Conservation (phyloP, 2,888 invertebrate species). For the Lucinisca nassula region DNA sequence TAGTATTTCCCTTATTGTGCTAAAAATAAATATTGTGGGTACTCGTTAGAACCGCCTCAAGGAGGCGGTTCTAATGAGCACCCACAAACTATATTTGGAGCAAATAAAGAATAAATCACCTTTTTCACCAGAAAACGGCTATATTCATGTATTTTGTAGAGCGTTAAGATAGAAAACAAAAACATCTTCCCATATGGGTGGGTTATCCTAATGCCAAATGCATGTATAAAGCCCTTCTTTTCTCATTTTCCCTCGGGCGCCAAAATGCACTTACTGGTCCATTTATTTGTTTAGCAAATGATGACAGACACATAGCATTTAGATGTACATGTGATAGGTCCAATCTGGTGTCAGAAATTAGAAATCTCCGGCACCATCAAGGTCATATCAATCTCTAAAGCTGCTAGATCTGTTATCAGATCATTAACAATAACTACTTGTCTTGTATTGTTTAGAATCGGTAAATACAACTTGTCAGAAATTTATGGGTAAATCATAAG, state of each 20-base stretch:
- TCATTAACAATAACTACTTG: neutral
- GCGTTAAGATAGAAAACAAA: no score
- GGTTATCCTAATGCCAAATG: no score
- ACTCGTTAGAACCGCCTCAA: no score
- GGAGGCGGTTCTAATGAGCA: no score
- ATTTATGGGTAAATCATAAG: neutral
- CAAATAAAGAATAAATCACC: no score
- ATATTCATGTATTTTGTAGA: no score
- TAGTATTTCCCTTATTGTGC: no score
- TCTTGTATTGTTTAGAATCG: neutral
- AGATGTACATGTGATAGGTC: constrained; percentile 13
- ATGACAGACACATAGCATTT: neutral
- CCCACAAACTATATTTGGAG: no score
- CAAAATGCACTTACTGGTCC: neutral
- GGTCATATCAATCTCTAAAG: neutral
- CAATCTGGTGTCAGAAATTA: neutral
- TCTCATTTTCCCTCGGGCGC: neutral
- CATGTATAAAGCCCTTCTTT: no score
- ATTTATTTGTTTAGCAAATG: neutral
- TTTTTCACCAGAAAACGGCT: no score
- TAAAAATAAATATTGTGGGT: no score
- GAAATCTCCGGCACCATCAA: neutral
- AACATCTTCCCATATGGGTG: no score
- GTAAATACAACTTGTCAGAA: neutral
- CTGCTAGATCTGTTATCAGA: neutral